A percentile compares a stretch with the other conserved stretches of the same genome.
Evolutionary conservation across 2,797 vertebrate species (phyloP).

Genomic region (Triplophysa yarkandensis): DNA sequence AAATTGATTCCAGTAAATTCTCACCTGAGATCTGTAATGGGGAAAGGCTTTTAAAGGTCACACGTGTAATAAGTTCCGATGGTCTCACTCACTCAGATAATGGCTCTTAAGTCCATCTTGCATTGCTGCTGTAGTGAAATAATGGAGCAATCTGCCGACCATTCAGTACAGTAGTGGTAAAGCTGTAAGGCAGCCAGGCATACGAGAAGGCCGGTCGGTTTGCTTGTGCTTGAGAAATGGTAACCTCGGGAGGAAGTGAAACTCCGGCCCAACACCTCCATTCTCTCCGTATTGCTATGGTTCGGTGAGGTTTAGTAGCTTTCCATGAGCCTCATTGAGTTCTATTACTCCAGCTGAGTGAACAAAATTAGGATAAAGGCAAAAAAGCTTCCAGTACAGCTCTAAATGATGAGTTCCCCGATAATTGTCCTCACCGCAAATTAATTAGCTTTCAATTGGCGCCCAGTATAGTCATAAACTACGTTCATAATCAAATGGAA

Average conservation of each 20-base stretch:
- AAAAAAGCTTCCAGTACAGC: conserved; percentile 40
- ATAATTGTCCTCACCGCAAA: conserved; percentile 55
- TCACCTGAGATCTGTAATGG: conserved; percentile 84
- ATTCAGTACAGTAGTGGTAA: conserved; percentile 80
- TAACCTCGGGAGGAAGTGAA: conserved; percentile 64
- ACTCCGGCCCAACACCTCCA: conserved; percentile 48
- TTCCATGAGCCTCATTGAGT: conserved; percentile 58
- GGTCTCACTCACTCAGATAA: conserved; percentile 83
- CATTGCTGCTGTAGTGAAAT: conserved; percentile 83
- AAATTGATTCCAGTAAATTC: conserved; percentile 86
- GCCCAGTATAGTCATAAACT: conserved; percentile 56
- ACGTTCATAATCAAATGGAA: conserved; percentile 59
- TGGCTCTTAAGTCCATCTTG: conserved; percentile 83
- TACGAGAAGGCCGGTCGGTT: conserved; percentile 71
- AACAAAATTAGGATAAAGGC: conserved; percentile 60
- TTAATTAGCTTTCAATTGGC: conserved; percentile 59
- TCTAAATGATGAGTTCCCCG: conserved; percentile 48
- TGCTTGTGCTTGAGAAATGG: conserved; percentile 71
- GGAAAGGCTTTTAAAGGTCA: conserved; percentile 86
- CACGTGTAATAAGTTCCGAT: conserved; percentile 86
- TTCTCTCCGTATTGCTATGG: conserved; percentile 60
- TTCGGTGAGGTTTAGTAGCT: conserved; percentile 69
- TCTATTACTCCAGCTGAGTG: conserved; percentile 60
- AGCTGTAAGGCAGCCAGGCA: conserved; percentile 49
- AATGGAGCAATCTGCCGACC: conserved; percentile 87